A percentile compares a stretch with the other conserved stretches of the same genome.
These are phyloP conservation scores for Nothura maculosa DNA, from an alignment of 2,797 vertebrate genomes.

Conservation along the genomic window DNA sequence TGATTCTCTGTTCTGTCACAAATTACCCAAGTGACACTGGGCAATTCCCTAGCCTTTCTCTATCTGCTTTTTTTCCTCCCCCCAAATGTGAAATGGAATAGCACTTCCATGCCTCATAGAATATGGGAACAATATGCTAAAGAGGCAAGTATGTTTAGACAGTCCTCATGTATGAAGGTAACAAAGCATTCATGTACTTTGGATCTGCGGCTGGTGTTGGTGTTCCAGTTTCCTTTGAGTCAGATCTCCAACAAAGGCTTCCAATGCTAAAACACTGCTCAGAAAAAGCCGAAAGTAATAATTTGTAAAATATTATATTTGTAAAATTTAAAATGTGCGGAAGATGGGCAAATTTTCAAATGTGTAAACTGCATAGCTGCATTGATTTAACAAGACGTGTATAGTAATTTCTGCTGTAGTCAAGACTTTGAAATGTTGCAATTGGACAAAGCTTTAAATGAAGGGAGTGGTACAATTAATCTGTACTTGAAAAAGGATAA, in stretches of 20 bases:
- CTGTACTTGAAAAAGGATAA: not conserved
- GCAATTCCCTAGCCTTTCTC: not conserved
- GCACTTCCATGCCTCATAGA: not conserved
- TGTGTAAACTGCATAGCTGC: not conserved
- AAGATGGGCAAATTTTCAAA: not conserved
- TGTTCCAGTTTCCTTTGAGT: not conserved
- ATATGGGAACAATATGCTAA: not conserved
- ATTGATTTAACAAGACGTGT: not conserved
- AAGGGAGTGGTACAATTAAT: not conserved
- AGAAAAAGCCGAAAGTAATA: not conserved
- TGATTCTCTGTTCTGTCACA: not conserved
- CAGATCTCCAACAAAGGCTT: not conserved
- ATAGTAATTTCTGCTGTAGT: not conserved
- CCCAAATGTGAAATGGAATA: not conserved
- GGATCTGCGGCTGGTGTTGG: not conserved
- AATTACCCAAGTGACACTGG: not conserved
- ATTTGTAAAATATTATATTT: not conserved
- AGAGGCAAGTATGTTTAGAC: not conserved
- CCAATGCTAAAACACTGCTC: not conserved
- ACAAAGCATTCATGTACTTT: rapidly evolving
- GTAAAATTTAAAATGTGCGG: not conserved
- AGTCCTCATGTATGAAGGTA: not conserved
- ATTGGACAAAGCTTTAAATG: not conserved
- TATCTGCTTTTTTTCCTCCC: not conserved
- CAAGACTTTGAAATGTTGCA: constrained; percentile 31